Evolutionary conservation across 2,888 invertebrate species (phyloP).

Genomic region (Trachelus stipa): DNA sequence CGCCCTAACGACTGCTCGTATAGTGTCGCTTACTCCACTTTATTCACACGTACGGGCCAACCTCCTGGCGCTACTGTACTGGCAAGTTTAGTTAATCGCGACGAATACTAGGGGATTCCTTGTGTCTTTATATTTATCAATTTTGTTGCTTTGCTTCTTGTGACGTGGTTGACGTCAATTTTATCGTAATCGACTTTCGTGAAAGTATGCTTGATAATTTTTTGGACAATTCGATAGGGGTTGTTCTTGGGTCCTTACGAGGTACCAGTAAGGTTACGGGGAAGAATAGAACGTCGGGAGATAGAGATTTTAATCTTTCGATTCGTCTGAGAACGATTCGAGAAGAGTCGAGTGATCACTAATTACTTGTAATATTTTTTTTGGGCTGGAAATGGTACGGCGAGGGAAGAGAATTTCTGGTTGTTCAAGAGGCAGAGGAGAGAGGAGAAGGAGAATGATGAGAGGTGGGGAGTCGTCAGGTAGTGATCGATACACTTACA

Average conservation of each 20-base stretch:
- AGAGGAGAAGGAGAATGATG: not conserved
- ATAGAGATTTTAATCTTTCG: slow-evolving; percentile 12
- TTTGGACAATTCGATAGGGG: not conserved
- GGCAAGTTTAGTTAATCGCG: not conserved
- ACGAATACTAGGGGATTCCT: not conserved
- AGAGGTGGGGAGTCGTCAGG: slow-evolving; percentile 13
- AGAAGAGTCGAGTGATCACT: slow-evolving; percentile 24
- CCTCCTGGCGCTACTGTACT: not conserved
- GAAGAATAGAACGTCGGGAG: not conserved
- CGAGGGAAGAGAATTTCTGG: not conserved
- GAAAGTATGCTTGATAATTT: not conserved
- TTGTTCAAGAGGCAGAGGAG: not conserved
- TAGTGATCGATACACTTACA: slow-evolving; percentile 28
- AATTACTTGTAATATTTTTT: slow-evolving; percentile 30
- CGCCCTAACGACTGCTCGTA: not conserved
- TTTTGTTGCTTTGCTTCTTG: not conserved
- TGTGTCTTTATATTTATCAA: too few species aligned
- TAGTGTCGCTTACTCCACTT: not conserved
- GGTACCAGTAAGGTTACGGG: not conserved
- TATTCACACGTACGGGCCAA: not conserved
- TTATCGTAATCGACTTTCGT: too few species aligned
- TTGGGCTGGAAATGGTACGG: slow-evolving; percentile 23
- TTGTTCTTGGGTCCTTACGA: not conserved
- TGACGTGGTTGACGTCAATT: not conserved
- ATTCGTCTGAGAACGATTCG: slow-evolving; percentile 15